Base-by-base conservation (phyloP, 2,888 invertebrate species). In the Eupithecia insigniata region DNA sequence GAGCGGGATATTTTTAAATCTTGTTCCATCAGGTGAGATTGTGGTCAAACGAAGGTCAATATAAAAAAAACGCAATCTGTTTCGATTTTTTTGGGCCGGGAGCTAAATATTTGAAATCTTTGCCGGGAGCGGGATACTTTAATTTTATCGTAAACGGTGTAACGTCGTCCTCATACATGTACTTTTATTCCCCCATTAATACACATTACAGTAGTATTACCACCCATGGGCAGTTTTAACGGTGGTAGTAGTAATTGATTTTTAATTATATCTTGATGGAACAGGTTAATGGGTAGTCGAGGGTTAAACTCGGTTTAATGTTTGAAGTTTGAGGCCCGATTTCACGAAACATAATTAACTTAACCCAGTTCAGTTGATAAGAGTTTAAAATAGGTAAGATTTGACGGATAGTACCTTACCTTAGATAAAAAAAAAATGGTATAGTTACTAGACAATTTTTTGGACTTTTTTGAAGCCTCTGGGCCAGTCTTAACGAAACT, bases 101-200 rank as follows among this genome's bases (percentile, higher is more conserved):
- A n/a, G n/a, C n/a, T n/a, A n/a, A n/a, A n/a, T n/a, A n/a, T n/a
- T n/a, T n/a, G n/a, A n/a, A n/a, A n/a, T n/a, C n/a, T n/a, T n/a
- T 30, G 30, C 30, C 60, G 18, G 16, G 2, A 60, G 12, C 22
- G 14, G 26, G n/a, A 14, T 14, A 12, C 14, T 26, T 39, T 14
- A 26, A 65, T 28, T 30, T 10, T 18, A 18, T 28, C 34, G 26
- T 18, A 28, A 51, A 60, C 82, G 81, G 85, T 88, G 84, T 87
- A 28, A 85, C 36, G 34, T n/a, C 34, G n/a, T 18, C 32, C 77
- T 71, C 1, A 22, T 85, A 78, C 77, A 79, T 80, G 80, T 83
- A 83, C 83, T 86, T 88, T 87, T 86, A 88, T 84, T 80, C 78
- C 80, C 82, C 84, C 84, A 85, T 87, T 85, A 84, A 85, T 84